Conservation (phyloP, 2,888 invertebrate species). For the Tetanocera ferruginea region DNA sequence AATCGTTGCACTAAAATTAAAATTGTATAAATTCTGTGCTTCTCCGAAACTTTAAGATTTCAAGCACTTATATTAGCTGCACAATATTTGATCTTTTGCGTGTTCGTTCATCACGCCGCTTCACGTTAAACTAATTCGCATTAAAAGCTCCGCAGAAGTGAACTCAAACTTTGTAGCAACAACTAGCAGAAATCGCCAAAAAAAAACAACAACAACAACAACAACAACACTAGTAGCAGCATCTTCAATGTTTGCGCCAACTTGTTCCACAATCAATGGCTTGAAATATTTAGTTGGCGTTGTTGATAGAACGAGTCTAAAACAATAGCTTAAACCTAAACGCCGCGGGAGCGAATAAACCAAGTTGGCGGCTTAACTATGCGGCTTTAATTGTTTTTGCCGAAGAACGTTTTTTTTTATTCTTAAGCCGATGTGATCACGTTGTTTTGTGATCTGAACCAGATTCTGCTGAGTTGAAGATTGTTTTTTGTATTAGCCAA, state of each 20-base stretch:
- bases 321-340: too few relatives aligned
- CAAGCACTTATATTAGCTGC: not conserved
- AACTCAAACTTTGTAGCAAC: not conserved
- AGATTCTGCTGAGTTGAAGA: too few relatives aligned
- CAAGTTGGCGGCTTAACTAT: too few relatives aligned
- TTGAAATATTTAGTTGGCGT: not conserved
- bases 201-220: not conserved
- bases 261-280: not conserved
- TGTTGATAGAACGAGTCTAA: conserved; percentile 3
- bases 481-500: too few relatives aligned
- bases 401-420: too few relatives aligned
- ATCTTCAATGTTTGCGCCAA: not conserved
- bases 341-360: not conserved
- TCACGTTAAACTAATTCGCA: conserved; percentile 36
- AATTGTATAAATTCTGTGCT: not conserved
- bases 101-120: conserved; percentile 33
- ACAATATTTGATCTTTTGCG: not conserved
- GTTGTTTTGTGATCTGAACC: too few relatives aligned
- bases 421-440: too few relatives aligned
- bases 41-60: too few relatives aligned
- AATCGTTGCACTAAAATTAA: not conserved
- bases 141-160: not conserved
- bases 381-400: too few relatives aligned
- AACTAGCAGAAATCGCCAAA: not conserved
- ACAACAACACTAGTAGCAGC: not conserved